Conservation (phyloP, 2,113 vertebrate species). For the Heliornis fulica region DNA sequence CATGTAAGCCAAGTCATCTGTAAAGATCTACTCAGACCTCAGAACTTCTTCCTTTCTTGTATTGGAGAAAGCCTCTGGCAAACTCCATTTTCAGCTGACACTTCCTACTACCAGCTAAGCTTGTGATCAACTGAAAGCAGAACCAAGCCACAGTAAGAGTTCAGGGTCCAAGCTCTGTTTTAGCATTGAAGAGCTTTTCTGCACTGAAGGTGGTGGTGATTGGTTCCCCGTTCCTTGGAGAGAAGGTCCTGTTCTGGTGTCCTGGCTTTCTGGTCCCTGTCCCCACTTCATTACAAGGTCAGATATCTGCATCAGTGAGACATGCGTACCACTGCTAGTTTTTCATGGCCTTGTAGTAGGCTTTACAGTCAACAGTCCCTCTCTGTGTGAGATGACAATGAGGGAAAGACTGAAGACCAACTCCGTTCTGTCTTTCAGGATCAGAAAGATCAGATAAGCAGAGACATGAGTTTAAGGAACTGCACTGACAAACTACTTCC, state of each 20-base stretch:
- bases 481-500: background rate
- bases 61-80: background rate
- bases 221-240: background rate
- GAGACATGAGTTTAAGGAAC: background rate
- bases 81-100: background rate
- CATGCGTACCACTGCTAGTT: background rate
- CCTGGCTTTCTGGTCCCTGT: background rate
- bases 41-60: background rate
- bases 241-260: rapidly evolving
- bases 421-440: background rate
- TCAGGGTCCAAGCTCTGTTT: background rate
- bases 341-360: background rate
- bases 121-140: background rate
- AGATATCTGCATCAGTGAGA: background rate
- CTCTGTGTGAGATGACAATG: background rate
- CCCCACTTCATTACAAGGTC: background rate
- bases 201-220: background rate
- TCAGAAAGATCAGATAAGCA: background rate
- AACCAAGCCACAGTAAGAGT: background rate
- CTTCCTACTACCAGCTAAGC: too few species aligned
- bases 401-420: background rate
- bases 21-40: background rate
- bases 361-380: background rate
- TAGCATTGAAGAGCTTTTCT: background rate
- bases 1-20: background rate